A percentile compares a stretch with the other conserved stretches of the same genome.
Evolutionary conservation across 2,797 vertebrate genomes (phyloP).

Genomic region (Sebastes paucispinis): DNA sequence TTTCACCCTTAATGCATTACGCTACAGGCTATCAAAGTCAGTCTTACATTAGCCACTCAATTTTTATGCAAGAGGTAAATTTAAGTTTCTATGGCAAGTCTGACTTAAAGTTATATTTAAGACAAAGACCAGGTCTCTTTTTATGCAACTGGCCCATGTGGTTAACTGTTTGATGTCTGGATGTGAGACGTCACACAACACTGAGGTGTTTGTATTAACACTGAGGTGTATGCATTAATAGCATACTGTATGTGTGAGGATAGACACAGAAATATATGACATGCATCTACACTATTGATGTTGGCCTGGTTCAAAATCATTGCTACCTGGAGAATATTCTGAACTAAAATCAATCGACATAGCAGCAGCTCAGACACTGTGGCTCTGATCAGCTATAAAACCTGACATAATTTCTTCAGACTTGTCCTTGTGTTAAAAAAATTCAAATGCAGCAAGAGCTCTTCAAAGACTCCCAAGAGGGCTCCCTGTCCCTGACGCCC

Average conservation of each 20-base stretch:
- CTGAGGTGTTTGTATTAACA: no score
- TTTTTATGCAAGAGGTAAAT: no score
- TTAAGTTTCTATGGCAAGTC: no score
- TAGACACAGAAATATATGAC: not conserved
- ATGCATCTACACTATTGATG: not conserved
- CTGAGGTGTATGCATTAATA: no score
- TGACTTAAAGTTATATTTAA: no score
- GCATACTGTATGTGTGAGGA: not conserved
- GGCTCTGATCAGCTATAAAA: constrained; percentile 23
- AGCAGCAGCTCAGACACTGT: not conserved
- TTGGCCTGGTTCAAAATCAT: not conserved
- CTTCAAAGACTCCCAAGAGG: constrained; percentile 26
- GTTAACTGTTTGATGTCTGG: constrained; percentile 23
- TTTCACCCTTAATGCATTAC: no score
- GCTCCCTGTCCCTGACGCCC: constrained; percentile 3
- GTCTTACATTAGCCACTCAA: no score
- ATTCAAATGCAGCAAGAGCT: constrained; percentile 20
- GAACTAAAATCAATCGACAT: not conserved
- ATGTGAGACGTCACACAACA: not conserved
- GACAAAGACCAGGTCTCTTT: no score
- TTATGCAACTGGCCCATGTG: no score
- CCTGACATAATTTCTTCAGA: constrained; percentile 14
- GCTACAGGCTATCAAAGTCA: no score
- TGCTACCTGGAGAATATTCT: not conserved
- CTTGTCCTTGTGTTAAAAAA: constrained; percentile 31